A percentile compares a stretch with the other conserved stretches of the same genome.
These are phyloP conservation scores for Cettia cetti DNA, from an alignment of 2,113 vertebrate species.

Conservation along the genomic window DNA sequence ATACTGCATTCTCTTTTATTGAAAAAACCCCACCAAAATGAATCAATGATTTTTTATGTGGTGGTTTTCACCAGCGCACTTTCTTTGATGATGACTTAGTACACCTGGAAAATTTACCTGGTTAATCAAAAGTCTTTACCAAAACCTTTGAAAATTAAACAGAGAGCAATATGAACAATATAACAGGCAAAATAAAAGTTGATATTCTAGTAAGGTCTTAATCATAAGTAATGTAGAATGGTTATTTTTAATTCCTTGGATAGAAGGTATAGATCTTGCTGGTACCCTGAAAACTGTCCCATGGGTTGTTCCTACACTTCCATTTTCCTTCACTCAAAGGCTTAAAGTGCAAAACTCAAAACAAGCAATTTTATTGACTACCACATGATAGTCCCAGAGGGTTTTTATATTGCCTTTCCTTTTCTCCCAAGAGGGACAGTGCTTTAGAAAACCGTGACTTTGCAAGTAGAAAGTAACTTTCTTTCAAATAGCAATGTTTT, in stretches of 20 bases:
- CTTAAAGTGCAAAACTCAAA: not conserved
- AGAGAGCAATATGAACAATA: not conserved
- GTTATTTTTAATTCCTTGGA: not conserved
- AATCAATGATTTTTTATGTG: not conserved
- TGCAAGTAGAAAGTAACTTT: slow-evolving; percentile 9
- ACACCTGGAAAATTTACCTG: not conserved
- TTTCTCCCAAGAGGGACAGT: slow-evolving; percentile 27
- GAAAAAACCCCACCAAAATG: not conserved
- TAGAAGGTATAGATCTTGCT: not conserved
- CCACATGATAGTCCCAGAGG: slow-evolving; percentile 28
- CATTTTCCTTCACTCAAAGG: not conserved
- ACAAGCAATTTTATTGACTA: not conserved
- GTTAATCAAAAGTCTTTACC: not conserved
- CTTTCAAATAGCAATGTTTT: slow-evolving; percentile 39
- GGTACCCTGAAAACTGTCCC: not conserved
- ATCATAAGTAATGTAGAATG: not conserved
- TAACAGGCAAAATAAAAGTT: not conserved
- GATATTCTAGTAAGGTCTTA: not conserved
- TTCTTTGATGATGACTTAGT: not conserved
- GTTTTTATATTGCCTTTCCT: slow-evolving; percentile 11
- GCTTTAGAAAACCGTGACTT: slow-evolving; percentile 32
- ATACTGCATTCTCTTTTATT: not conserved
- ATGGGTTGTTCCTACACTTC: not conserved
- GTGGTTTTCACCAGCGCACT: not conserved
- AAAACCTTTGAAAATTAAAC: not conserved